Evolutionary conservation across 2,888 invertebrate species (phyloP), one percentile per base, ranked within the genome.

Genomic region (Hyppa rectilinea): DNA sequence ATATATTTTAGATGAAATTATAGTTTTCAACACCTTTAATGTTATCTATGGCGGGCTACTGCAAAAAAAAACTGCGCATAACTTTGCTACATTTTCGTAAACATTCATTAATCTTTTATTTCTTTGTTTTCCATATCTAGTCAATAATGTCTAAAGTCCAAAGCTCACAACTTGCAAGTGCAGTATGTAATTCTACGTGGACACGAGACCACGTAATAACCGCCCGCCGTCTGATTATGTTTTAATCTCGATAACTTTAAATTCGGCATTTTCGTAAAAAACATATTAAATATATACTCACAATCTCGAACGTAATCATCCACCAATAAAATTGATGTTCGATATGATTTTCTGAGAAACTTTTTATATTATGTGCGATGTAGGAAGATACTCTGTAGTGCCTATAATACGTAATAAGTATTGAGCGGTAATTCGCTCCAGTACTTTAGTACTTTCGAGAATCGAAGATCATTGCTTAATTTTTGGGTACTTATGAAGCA

Each of bases 191-290:
- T 61, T 66, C 71, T 62, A 71, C 63, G 76, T 67, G 68, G 71
- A 72, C 59, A 55, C 81, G 77, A 80, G 72, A 78, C 77, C 74
- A 71, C 81, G 77, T 81, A 84, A 84, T 82, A 84, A 83, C 86
- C 81, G 75, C 80, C 81, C 71, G 29, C 85, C 86, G 82, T 43
- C 78, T 70, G 83, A 82, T 82, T 88, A 90, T 88, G 85, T 89
- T 90, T 90, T 89, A 91, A 92, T 90, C 73, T 89, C 88, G 88
- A 89, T 89, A 87, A 89, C 85, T 89, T 89, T 88, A 89, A 81
- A 78, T 87, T 90, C 88, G 87, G 87, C 85, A 89, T 89, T 88
- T 88, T 88, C 85, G 82, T 84, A 87, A 90, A 90, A 91, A 91
- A 88, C 89, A 89, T 88, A 85, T 88, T 85, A 89, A 89, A 89